A percentile compares a stretch with the other conserved stretches of the same genome.
Evolutionary conservation across 2,113 vertebrate species (phyloP).

Genomic region (Sinocyclocheilus anophthalmus): DNA sequence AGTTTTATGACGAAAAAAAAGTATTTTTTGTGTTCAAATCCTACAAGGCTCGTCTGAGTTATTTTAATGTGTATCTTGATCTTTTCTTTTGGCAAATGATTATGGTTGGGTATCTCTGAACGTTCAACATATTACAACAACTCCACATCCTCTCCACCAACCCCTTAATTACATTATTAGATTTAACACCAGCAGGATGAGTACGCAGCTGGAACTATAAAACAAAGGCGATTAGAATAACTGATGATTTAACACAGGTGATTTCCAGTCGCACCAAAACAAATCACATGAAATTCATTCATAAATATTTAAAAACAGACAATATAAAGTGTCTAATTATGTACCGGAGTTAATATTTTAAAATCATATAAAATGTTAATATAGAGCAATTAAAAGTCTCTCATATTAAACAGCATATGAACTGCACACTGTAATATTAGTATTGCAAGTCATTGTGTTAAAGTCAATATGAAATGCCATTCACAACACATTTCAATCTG

Average conservation of each 20-base stretch:
- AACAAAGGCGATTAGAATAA: constrained; percentile 2
- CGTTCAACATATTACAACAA: background rate
- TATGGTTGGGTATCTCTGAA: too few species aligned
- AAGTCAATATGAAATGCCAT: background rate
- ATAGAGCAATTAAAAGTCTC: background rate
- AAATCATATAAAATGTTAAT: background rate
- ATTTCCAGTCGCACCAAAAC: background rate
- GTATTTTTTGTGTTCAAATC: background rate
- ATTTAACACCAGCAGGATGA: constrained; percentile 5
- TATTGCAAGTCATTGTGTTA: background rate
- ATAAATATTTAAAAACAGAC: constrained; percentile 10
- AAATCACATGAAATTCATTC: constrained; percentile 13
- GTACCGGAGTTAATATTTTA: background rate
- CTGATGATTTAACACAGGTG: background rate
- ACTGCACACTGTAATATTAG: background rate
- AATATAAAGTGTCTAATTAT: constrained; percentile 1
- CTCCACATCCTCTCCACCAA: constrained; percentile 5
- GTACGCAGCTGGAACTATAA: constrained; percentile 8
- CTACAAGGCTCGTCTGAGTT: background rate
- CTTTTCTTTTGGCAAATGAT: background rate
- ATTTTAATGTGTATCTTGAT: background rate
- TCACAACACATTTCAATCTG: background rate
- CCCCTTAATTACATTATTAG: constrained; percentile 12
- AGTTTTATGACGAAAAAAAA: background rate
- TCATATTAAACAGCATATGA: background rate